These are phyloP conservation scores for Amphiprion percula DNA, from an alignment of 2,113 vertebrate species.

Conservation along the genomic window DNA sequence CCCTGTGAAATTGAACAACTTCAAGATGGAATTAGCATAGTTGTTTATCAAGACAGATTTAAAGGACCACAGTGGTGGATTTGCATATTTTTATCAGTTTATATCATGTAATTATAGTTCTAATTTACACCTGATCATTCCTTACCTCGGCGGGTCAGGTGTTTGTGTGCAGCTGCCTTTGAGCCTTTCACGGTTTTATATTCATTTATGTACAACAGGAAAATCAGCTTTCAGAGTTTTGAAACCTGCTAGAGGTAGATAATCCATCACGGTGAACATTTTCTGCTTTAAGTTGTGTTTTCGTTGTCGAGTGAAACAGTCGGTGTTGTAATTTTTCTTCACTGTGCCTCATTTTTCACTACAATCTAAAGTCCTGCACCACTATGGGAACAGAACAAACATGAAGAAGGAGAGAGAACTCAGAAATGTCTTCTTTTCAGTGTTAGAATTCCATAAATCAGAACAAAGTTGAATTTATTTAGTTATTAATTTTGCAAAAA, in stretches of 20 bases:
- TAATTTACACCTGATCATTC: neutral
- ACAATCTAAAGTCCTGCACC: no score
- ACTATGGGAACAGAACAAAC: no score
- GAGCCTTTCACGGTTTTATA: neutral
- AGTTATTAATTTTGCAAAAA: no score
- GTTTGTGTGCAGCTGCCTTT: neutral
- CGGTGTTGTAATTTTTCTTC: no score
- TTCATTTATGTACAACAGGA: neutral
- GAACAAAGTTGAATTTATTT: no score
- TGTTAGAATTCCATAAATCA: no score
- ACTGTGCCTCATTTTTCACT: no score
- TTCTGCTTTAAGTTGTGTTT: no score
- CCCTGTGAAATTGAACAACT: conserved; percentile 41
- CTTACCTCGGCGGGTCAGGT: neutral
- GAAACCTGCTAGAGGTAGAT: neutral
- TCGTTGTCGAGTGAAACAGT: no score
- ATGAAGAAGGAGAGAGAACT: no score
- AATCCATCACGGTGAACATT: no score
- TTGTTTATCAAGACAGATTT: conserved; percentile 26
- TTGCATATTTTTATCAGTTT: conserved; percentile 11
- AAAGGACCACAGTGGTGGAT: conserved; percentile 8
- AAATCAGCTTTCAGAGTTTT: neutral
- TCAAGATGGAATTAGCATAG: conserved; percentile 11
- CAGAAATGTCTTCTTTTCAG: no score
- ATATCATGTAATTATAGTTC: neutral